phyloP scores from a whole-genome alignment of 2,797 vertebrate genomes.

The Hybognathus amarus region DNA sequence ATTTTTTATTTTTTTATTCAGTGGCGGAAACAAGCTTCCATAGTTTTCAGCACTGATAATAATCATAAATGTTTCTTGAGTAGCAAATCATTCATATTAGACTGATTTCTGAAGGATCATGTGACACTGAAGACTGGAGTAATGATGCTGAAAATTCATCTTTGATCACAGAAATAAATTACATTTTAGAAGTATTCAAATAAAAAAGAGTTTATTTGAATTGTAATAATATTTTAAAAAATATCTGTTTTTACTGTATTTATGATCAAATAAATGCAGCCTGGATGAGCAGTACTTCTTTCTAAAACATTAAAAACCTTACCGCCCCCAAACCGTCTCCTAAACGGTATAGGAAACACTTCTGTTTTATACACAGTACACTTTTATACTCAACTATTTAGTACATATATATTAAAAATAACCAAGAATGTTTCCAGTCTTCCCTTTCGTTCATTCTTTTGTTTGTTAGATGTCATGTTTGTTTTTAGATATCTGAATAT shows the following conservation, averaged over 20 bases:
- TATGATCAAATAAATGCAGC: neutral
- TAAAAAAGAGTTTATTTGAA: no score
- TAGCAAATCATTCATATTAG: neutral
- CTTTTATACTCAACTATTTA: neutral
- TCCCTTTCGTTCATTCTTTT: neutral
- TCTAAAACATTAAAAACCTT: neutral
- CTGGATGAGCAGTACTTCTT: neutral
- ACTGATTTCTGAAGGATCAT: neutral
- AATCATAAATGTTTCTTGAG: neutral
- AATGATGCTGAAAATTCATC: neutral
- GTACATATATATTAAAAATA: neutral
- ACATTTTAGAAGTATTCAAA: neutral
- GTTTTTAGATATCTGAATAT: neutral
- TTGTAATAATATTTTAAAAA: neutral
- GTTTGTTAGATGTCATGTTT: conserved; percentile 33
- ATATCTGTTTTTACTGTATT: neutral
- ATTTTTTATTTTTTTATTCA: no score
- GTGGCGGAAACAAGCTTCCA: no score
- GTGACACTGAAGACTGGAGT: no score
- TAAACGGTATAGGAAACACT: neutral
- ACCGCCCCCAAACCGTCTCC: neutral
- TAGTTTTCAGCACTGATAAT: neutral
- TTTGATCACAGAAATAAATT: neutral
- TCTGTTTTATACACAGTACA: neutral
- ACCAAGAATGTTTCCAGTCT: neutral